These are phyloP conservation scores for Caenorhabditis imperialis DNA, from an alignment of 2,888 invertebrate genomes.

Conservation along the genomic window DNA sequence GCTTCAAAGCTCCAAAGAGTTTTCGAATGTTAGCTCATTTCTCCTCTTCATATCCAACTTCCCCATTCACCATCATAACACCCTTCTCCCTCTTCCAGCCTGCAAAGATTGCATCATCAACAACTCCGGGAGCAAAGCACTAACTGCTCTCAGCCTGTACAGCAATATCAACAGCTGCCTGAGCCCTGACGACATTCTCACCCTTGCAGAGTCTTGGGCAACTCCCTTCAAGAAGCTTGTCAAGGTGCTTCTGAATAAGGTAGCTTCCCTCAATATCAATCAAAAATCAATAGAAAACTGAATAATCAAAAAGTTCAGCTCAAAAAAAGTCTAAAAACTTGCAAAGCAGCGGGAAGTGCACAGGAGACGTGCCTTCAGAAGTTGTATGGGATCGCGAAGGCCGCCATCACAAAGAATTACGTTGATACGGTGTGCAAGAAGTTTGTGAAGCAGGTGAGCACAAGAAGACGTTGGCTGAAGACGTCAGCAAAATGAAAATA, in stretches of 20 bases:
- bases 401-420: constrained; percentile 35
- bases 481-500: too few species aligned
- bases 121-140: constrained; percentile 39
- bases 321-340: constrained; percentile 25
- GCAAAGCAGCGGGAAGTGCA: constrained; percentile 30
- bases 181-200: constrained; percentile 27
- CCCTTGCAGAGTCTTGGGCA: constrained; percentile 17
- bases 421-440: constrained; percentile 39
- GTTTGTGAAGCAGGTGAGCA: constrained; percentile 38
- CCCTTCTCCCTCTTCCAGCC: too few species aligned
- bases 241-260: constrained; percentile 24
- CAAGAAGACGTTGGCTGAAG: too few species aligned
- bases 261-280: background rate
- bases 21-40: too few species aligned
- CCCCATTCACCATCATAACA: too few species aligned
- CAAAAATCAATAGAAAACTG: background rate
- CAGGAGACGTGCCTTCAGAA: constrained; percentile 45
- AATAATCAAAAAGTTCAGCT: too few species aligned
- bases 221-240: constrained; percentile 21
- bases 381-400: constrained; percentile 31
- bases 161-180: constrained; percentile 46
- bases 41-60: too few species aligned
- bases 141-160: constrained; percentile 29
- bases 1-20: too few species aligned
- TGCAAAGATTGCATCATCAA: constrained; percentile 41